phyloP scores from a whole-genome alignment of 1,140 invertebrate genomes.

The Papilio glaucus region DNA sequence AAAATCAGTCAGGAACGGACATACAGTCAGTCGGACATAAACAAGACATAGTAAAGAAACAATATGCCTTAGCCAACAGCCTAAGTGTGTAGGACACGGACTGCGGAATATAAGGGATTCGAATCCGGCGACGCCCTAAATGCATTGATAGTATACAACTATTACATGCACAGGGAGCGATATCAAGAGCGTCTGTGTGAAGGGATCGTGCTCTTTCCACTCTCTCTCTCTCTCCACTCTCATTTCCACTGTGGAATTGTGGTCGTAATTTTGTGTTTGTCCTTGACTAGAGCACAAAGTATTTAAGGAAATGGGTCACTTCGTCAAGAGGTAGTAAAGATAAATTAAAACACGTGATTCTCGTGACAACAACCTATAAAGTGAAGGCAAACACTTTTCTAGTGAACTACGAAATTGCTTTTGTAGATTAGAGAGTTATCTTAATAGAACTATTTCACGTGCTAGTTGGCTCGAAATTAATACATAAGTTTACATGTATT shows the following conservation, averaged over 20 bases:
- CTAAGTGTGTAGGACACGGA: too few species aligned
- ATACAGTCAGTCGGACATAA: too few species aligned
- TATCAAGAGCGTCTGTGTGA: too few species aligned
- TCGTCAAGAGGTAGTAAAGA: neutral
- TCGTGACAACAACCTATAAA: constrained; percentile 15
- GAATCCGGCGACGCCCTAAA: too few species aligned
- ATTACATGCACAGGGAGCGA: too few species aligned
- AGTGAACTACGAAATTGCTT: constrained; percentile 16
- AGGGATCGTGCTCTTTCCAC: too few species aligned
- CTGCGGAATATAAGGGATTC: too few species aligned
- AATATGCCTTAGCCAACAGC: too few species aligned
- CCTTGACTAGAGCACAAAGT: neutral
- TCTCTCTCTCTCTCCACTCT: neutral
- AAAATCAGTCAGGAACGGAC: too few species aligned
- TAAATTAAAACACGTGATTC: constrained; percentile 13
- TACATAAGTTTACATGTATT: too few species aligned
- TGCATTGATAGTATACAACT: too few species aligned
- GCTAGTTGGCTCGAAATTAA: neutral
- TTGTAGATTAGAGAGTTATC: constrained; percentile 4
- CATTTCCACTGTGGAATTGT: neutral
- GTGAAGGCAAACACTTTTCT: neutral
- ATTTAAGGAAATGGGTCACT: neutral
- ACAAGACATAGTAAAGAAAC: too few species aligned
- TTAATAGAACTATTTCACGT: constrained; percentile 9
- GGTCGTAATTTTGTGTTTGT: neutral